Conservation (phyloP, 2,888 invertebrate genomes). For the Hermaeophaga mercurialis region DNA sequence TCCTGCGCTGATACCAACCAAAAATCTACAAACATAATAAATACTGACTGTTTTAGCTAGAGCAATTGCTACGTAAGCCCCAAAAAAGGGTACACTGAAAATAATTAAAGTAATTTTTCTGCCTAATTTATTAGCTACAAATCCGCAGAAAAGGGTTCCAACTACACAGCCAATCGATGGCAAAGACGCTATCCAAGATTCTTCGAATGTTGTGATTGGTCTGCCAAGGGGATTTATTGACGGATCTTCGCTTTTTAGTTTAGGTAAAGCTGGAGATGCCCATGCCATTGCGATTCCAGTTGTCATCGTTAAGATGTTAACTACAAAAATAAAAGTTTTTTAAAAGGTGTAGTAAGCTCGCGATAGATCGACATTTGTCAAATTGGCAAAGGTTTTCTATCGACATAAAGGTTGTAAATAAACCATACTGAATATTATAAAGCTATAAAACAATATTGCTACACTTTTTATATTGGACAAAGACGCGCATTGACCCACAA, state of each 20-base stretch:
- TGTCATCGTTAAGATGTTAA: conserved; percentile 22
- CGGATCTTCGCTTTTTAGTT: conserved; percentile 15
- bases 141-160: conserved; percentile 73
- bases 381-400: background rate
- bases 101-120: conserved; percentile 70
- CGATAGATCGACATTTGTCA: no score
- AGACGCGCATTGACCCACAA: background rate
- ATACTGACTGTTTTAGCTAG: conserved; percentile 59
- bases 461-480: background rate
- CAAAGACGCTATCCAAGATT: conserved; percentile 61
- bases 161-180: conserved; percentile 58
- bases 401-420: background rate
- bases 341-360: background rate
- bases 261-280: conserved; percentile 26
- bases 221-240: conserved; percentile 19
- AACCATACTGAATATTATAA: background rate
- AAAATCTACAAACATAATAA: conserved; percentile 63
- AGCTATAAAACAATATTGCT: background rate
- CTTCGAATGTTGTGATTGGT: conserved; percentile 51
- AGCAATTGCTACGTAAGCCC: conserved; percentile 72
- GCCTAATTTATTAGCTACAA: conserved; percentile 67
- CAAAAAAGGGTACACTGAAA: conserved; percentile 61
- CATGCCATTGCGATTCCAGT: conserved; percentile 23
- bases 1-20: conserved; percentile 70
- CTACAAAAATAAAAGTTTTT: conserved; percentile 11